Conservation (phyloP, 2,888 invertebrate species). For the Malachius bipustulatus region DNA sequence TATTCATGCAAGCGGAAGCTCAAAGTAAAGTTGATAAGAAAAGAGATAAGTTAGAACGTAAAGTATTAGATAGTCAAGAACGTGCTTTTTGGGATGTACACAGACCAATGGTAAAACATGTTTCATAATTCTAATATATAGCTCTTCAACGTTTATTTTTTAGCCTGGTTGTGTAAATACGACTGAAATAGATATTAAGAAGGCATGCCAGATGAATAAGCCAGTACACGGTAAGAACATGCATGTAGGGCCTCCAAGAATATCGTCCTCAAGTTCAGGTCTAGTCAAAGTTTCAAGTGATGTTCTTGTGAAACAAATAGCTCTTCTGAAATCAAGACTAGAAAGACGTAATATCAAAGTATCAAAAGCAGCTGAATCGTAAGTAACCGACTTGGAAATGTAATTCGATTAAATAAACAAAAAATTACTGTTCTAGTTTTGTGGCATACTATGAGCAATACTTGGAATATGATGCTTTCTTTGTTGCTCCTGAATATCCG, state of each 20-base stretch:
- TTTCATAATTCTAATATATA: too few species aligned
- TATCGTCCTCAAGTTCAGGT: slow-evolving; percentile 43
- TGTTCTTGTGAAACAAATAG: slow-evolving; percentile 53
- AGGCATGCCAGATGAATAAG: slow-evolving; percentile 63
- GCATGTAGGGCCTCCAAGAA: slow-evolving; percentile 42
- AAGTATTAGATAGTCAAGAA: slow-evolving; percentile 97
- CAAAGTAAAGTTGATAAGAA: slow-evolving; percentile 97
- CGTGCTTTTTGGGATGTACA: slow-evolving; percentile 99
- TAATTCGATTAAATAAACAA: background rate
- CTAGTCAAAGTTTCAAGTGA: slow-evolving; percentile 31
- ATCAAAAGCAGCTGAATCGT: slow-evolving; percentile 91
- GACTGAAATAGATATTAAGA: slow-evolving; percentile 96
- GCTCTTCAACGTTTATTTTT: too few species aligned
- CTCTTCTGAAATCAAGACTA: slow-evolving; percentile 61
- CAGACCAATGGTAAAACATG: slow-evolving; percentile 74
- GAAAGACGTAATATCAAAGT: slow-evolving; percentile 82
- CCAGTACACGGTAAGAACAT: slow-evolving; percentile 36
- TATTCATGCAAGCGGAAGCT: slow-evolving; percentile 95
- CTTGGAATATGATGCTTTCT: slow-evolving; percentile 89
- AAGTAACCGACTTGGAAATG: slow-evolving; percentile 37
- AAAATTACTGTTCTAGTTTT: slow-evolving; percentile 43
- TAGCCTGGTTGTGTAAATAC: slow-evolving; percentile 98
- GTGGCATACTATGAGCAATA: slow-evolving; percentile 92
- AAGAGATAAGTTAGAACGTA: slow-evolving; percentile 92
- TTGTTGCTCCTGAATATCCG: slow-evolving; percentile 83